Conservation (phyloP, 2,113 vertebrate species). For the Macrotis lagotis region DNA sequence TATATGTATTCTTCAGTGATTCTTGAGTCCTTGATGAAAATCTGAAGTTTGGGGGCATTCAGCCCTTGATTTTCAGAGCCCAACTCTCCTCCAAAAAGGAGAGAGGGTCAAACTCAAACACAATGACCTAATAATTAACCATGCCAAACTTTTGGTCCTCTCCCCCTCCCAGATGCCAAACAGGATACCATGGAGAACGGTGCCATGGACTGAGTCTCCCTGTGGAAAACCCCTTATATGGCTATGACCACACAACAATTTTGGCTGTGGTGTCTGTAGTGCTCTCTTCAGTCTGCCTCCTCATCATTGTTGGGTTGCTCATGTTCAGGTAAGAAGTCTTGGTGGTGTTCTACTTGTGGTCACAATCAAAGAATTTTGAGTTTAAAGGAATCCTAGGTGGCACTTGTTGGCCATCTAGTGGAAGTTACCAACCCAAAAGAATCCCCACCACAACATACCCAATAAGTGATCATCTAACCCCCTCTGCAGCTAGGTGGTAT, state of each 20-base stretch:
- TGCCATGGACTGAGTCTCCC: conserved; percentile 91
- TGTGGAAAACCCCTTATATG: conserved; percentile 83
- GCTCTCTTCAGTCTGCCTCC: conserved; percentile 93
- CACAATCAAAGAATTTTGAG: background rate
- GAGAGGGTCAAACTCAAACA: background rate
- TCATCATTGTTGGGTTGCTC: conserved; percentile 92
- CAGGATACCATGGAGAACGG: conserved; percentile 91
- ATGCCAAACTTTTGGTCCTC: conserved; percentile 22
- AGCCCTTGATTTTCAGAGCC: background rate
- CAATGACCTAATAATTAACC: background rate
- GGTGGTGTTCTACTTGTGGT: background rate
- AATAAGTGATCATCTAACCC: background rate
- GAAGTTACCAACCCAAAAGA: background rate
- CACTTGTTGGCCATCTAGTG: background rate
- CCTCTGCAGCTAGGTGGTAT: background rate
- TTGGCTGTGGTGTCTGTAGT: conserved; percentile 94
- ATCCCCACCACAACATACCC: background rate
- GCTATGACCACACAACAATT: conserved; percentile 92
- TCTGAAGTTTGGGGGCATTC: background rate
- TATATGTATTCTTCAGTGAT: background rate
- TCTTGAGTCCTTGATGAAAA: background rate
- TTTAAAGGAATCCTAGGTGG: background rate
- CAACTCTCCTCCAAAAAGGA: background rate
- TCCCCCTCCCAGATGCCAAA: conserved; percentile 84
- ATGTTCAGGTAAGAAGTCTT: conserved; percentile 89